Conservation (phyloP, 1,140 invertebrate genomes). For the Pygmarrhopalites habei region DNA sequence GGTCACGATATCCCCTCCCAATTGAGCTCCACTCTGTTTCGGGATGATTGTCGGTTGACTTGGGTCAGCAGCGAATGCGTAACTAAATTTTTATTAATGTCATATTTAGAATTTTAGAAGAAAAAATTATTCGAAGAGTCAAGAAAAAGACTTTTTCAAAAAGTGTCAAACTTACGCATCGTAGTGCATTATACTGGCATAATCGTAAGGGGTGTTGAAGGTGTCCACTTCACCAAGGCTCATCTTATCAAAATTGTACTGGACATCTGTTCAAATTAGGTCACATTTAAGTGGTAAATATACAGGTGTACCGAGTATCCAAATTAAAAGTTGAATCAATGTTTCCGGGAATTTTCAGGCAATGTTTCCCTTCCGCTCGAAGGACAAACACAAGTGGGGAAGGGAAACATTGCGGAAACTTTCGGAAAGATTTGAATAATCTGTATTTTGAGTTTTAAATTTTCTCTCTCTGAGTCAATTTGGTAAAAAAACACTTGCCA, state of each 20-base stretch:
- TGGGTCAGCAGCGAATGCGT: conserved; percentile 34
- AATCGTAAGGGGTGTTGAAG: conserved; percentile 28
- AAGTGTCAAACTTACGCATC: not conserved
- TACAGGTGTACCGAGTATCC: no score
- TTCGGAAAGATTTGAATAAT: not conserved
- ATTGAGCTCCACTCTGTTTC: not conserved
- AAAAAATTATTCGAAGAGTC: no score
- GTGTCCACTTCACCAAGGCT: not conserved
- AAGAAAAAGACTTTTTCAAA: no score
- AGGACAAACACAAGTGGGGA: not conserved
- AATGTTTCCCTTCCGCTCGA: no score
- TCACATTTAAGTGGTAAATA: no score
- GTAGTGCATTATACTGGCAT: conserved; percentile 39
- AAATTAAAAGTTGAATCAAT: no score
- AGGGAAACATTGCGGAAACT: no score
- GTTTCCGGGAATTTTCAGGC: no score
- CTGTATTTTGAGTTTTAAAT: not conserved
- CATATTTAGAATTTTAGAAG: no score
- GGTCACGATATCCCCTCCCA: not conserved
- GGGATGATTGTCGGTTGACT: conserved; percentile 26
- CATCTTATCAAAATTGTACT: conserved; percentile 1
- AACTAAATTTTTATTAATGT: not conserved
- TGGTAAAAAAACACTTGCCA: conserved; percentile 30
- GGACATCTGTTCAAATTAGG: not conserved
- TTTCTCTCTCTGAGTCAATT: not conserved